Conservation (phyloP, 1,140 invertebrate genomes). For the Laupala kohalensis region DNA sequence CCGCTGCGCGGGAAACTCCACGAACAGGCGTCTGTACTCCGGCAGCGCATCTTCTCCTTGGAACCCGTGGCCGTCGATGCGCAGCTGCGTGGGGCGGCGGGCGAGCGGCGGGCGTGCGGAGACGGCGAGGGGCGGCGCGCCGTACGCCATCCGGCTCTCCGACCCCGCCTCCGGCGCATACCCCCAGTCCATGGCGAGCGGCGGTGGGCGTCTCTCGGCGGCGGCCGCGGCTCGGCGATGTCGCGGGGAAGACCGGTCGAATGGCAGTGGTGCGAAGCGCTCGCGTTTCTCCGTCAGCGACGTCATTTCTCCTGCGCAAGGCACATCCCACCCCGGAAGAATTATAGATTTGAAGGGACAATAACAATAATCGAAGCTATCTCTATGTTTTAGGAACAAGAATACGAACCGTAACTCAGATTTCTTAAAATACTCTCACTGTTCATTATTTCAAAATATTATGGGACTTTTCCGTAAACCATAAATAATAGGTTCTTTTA, state of each 20-base stretch:
- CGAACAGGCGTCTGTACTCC: constrained; percentile 33
- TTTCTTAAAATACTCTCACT: no score
- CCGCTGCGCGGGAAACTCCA: constrained; percentile 24
- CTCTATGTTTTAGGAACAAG: no score
- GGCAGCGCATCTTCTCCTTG: constrained; percentile 32
- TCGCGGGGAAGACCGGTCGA: background rate
- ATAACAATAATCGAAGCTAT: no score
- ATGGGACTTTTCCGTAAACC: no score
- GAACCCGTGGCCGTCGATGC: constrained; percentile 14
- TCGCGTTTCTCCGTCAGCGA: background rate
- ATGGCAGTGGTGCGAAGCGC: background rate
- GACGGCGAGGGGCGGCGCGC: no score
- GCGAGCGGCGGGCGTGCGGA: background rate
- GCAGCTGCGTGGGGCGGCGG: constrained; percentile 3
- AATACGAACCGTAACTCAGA: no score
- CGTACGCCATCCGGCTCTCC: background rate
- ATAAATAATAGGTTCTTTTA: no score
- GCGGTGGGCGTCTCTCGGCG: no score
- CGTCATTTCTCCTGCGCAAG: background rate
- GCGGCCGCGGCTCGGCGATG: background rate
- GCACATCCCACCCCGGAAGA: no score
- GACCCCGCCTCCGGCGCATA: background rate
- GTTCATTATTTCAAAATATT: no score
- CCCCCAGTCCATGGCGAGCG: background rate
- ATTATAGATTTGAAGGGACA: no score